phyloP scores from a whole-genome alignment of 2,797 vertebrate species.

The Phaenicophaeus curvirostris region DNA sequence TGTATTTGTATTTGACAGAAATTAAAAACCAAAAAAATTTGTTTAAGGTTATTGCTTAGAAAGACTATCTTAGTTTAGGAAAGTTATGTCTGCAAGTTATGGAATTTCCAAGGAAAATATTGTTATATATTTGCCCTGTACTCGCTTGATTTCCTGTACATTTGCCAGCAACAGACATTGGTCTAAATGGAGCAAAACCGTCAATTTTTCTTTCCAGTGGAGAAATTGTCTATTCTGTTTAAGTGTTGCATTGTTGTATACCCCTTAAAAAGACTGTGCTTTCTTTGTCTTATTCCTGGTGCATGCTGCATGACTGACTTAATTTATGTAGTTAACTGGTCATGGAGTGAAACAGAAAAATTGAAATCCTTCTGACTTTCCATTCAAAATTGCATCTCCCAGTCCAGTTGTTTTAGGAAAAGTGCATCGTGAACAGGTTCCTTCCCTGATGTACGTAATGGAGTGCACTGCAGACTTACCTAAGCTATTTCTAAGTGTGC shows the following conservation, averaged over 20 bases:
- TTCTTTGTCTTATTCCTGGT: neutral
- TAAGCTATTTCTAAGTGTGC: neutral
- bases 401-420: neutral
- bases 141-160: neutral
- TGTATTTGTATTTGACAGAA: neutral
- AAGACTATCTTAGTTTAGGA: neutral
- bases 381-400: neutral
- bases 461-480: neutral
- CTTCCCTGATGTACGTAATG: neutral
- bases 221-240: neutral
- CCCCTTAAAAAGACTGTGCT: neutral
- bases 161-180: rapidly evolving
- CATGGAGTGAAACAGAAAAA: neutral
- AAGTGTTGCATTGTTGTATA: neutral
- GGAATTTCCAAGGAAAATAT: neutral
- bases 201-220: neutral
- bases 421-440: neutral
- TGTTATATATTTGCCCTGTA: neutral
- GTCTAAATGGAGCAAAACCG: neutral
- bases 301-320: neutral
- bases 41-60: neutral
- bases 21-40: neutral
- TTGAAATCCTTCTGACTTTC: neutral
- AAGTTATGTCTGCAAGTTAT: neutral
- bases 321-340: neutral